Evolutionary conservation across 2,888 invertebrate species (phyloP).

Genomic region (Campoplex nolae): DNA sequence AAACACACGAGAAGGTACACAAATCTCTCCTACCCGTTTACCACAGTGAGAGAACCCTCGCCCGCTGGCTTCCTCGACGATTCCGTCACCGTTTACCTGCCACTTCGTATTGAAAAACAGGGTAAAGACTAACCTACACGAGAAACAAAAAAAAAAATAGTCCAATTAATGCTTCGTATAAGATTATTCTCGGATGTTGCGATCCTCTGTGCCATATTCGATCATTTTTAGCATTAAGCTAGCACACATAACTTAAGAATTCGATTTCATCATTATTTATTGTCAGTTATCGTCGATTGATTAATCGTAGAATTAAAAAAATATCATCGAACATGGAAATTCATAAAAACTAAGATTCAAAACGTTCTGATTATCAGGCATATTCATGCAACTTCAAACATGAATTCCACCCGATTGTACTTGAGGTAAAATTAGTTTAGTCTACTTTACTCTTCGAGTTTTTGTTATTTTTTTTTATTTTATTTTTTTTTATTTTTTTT

Average conservation of each 20-base stretch:
- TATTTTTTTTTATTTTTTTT: background rate
- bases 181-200: background rate
- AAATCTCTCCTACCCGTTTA: constrained; percentile 76
- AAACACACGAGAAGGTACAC: constrained; percentile 69
- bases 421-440: background rate
- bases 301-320: no score
- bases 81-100: constrained; percentile 43
- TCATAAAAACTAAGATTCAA: no score
- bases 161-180: background rate
- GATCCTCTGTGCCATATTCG: background rate
- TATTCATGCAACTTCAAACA: no score
- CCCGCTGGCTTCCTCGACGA: constrained; percentile 71
- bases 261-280: background rate
- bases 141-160: background rate
- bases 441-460: no score
- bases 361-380: no score
- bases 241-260: background rate
- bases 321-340: no score
- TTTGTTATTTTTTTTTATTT: background rate
- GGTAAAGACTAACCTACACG: background rate
- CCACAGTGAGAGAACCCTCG: constrained; percentile 60
- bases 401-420: no score
- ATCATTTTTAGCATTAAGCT: background rate
- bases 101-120: constrained; percentile 8
- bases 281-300: no score